Evolutionary conservation across 2,797 vertebrate genomes (phyloP).

Genomic region (Paguma larvata): DNA sequence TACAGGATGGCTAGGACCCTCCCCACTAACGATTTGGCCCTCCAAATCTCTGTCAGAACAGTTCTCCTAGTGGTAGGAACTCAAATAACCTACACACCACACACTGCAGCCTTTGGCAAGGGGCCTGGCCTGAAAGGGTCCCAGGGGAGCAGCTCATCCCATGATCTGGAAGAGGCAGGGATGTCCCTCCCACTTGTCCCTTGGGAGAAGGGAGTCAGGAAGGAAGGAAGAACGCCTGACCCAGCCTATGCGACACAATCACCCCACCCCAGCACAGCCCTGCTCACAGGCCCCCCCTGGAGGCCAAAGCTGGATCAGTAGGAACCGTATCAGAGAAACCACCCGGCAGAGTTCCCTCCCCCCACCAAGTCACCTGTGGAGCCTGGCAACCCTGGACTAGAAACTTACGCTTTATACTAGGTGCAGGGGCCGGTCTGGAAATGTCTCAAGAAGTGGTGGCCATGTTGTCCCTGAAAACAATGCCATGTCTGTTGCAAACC

Average conservation of each 20-base stretch:
- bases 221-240: constrained; percentile 79
- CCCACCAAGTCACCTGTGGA: neutral
- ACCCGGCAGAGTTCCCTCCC: neutral
- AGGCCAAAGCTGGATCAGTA: constrained; percentile 19
- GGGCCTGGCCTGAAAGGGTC: constrained; percentile 43
- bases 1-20: neutral
- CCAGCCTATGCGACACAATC: constrained; percentile 45
- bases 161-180: constrained; percentile 54
- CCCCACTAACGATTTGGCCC: neutral
- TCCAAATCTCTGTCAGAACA: neutral
- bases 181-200: constrained; percentile 70
- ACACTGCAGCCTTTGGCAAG: constrained; percentile 56
- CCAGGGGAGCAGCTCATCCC: constrained; percentile 62
- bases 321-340: neutral
- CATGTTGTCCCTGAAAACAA: neutral
- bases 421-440: neutral
- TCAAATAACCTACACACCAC: neutral
- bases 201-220: constrained; percentile 77
- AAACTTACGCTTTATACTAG: neutral
- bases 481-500: neutral
- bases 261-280: constrained; percentile 33
- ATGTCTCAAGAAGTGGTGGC: neutral
- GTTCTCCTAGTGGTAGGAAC: neutral
- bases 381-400: neutral
- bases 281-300: constrained; percentile 65